Evolutionary conservation across 2,888 invertebrate genomes (phyloP).

Genomic region (Andrena haemorrhoa): DNA sequence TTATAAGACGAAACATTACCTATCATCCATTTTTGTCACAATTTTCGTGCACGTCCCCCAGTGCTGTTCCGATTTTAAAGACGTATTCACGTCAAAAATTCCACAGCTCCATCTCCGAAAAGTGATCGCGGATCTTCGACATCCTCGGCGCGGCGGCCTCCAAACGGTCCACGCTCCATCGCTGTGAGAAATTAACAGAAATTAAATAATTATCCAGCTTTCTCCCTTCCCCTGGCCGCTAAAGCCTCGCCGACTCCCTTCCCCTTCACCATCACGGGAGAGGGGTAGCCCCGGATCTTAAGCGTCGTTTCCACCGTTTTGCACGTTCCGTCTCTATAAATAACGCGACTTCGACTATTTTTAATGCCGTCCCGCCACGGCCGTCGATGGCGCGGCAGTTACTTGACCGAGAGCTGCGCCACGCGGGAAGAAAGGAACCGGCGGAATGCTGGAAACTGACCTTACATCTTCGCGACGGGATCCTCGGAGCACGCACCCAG

Average conservation of each 20-base stretch:
- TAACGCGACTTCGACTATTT: conserved; percentile 71
- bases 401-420: conserved; percentile 31
- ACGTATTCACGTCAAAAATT: too few species aligned
- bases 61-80: too few species aligned
- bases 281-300: conserved; percentile 7
- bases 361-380: conserved; percentile 49
- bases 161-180: neutral
- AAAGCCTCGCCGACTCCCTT: neutral
- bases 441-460: conserved; percentile 65
- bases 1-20: too few species aligned
- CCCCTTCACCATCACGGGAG: neutral
- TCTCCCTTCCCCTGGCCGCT: neutral
- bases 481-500: neutral
- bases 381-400: conserved; percentile 39
- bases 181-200: neutral
- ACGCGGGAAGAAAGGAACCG: neutral
- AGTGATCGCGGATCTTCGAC: too few species aligned
- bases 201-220: neutral
- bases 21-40: too few species aligned
- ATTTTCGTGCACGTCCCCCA: too few species aligned
- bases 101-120: too few species aligned
- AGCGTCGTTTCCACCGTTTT: neutral
- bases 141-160: too few species aligned
- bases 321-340: conserved; percentile 71
- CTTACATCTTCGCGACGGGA: conserved; percentile 61